Base-by-base conservation (phyloP, 2,888 invertebrate genomes). In the Dascillus cervinus region DNA sequence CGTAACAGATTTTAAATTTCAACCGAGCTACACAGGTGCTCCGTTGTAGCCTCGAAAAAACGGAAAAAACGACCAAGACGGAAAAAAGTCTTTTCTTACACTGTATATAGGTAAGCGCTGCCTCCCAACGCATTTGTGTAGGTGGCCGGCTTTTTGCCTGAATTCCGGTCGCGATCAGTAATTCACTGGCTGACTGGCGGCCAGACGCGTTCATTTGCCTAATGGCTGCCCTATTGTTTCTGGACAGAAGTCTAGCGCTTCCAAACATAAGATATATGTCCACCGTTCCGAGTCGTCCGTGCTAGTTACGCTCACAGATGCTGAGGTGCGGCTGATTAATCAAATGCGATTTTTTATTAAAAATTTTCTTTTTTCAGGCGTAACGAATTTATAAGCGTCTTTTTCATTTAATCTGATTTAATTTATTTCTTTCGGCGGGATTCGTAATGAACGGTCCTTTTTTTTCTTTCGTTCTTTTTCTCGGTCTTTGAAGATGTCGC, bases 191-290 rank as follows among this genome's bases (percentile, higher is more conserved):
- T 37, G 39, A 27, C 40, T 49, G 46, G 39, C 40, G 43, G 41
- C 35, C 44, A 41, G 47, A 48, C 57, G 55, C 58, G 58, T 60
- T 62, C 62, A 62, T 62, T 62, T 61, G 60, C 62, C 60, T 62
- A 62, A 62, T 62, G 62, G 60, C 54, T 58, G 49, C 54, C 53
- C 62, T 61, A 62, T 62, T 62, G 62, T 62, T 57, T 59, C 56
- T 54, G 55, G 58, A 60, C 60, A 59, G 59, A 49, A 53, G 56
- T 49, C 58, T 53, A 57, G 55, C 57, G 55, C 53, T 55, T 53
- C 51, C 50, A 56, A 51, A 55, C 55, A 47, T 40, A 57, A 60
- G 60, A 60, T 60, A 59, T 58, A 60, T 60, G 57, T 55, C 48
- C 48, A 32, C 42, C 50, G 52, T 53, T 49, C 42, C 37, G 37